Evolutionary conservation across 2,797 vertebrate species (phyloP).

Genomic region (Galagoides demidoff): DNA sequence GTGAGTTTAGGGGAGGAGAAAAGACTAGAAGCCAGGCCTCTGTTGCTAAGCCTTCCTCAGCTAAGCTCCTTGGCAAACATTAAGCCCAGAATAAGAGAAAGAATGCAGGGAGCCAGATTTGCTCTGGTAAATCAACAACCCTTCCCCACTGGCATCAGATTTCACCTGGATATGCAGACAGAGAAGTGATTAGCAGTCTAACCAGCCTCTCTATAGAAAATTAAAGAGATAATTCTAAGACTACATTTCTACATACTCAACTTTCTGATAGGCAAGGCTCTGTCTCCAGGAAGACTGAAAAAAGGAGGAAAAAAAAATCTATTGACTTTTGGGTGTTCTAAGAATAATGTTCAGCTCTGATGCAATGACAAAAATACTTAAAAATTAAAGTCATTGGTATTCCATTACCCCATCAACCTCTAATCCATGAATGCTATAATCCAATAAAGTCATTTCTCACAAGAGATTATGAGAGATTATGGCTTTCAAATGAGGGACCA

Average conservation of each 20-base stretch:
- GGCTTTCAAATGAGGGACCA: neutral
- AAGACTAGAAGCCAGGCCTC: neutral
- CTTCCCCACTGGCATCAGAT: constrained; percentile 70
- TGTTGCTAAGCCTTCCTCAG: neutral
- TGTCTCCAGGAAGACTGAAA: constrained; percentile 62
- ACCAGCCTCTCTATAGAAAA: constrained; percentile 72
- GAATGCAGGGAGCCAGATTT: constrained; percentile 38
- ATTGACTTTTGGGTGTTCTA: constrained; percentile 31
- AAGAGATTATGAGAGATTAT: neutral
- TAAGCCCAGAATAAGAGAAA: constrained; percentile 43
- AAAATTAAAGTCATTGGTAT: constrained; percentile 69
- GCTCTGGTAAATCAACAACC: constrained; percentile 70
- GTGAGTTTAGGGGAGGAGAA: neutral
- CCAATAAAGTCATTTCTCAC: constrained; percentile 67
- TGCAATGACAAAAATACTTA: constrained; percentile 36
- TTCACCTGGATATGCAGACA: constrained; percentile 79
- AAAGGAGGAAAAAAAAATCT: neutral
- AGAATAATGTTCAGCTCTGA: constrained; percentile 65
- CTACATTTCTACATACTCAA: constrained; percentile 80
- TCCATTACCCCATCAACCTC: constrained; percentile 34
- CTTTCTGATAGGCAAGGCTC: constrained; percentile 78
- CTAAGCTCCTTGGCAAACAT: neutral
- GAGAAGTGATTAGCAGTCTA: constrained; percentile 79
- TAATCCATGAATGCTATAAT: neutral
- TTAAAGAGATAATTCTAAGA: constrained; percentile 79